Percentiles rank a stretch among this genome's conserved stretches.
phyloP scores from a whole-genome alignment of 2,113 vertebrate species.

The Damaliscus lunatus region DNA sequence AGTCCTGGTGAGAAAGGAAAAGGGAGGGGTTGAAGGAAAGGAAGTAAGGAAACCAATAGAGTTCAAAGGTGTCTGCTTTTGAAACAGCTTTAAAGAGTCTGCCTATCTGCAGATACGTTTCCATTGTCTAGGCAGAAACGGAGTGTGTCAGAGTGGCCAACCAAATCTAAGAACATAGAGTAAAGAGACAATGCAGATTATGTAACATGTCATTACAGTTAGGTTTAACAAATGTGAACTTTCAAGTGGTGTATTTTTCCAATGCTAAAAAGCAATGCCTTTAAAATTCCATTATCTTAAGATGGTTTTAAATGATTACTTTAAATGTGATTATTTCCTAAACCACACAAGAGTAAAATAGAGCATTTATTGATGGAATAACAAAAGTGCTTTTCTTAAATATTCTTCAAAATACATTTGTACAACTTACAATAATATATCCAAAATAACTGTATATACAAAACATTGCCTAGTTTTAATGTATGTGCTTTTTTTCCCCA shows the following conservation, averaged over 20 bases:
- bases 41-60: conserved; percentile 20
- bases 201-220: conserved; percentile 61
- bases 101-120: not conserved
- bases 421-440: conserved; percentile 98
- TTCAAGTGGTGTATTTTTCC: conserved; percentile 60
- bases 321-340: conserved; percentile 77
- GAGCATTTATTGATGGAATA: conserved; percentile 97
- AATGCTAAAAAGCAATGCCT: conserved; percentile 68
- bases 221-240: conserved; percentile 57
- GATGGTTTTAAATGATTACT: conserved; percentile 65
- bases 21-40: not conserved
- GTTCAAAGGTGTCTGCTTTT: not conserved
- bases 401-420: conserved; percentile 95
- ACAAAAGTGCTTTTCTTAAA: conserved; percentile 95
- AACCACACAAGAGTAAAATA: conserved; percentile 93
- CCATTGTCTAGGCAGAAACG: conserved; percentile 7
- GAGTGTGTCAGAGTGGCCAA: conserved; percentile 4
- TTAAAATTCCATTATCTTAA: conserved; percentile 67
- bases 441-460: conserved; percentile 97
- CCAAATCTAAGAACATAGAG: conserved; percentile 41
- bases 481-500: conserved; percentile 86
- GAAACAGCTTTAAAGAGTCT: not conserved
- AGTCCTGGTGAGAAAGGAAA: conserved; percentile 10
- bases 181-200: conserved; percentile 53
- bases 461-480: conserved; percentile 86